These are phyloP conservation scores for Noctua comes DNA, from an alignment of 2,888 invertebrate genomes.

Conservation along the genomic window DNA sequence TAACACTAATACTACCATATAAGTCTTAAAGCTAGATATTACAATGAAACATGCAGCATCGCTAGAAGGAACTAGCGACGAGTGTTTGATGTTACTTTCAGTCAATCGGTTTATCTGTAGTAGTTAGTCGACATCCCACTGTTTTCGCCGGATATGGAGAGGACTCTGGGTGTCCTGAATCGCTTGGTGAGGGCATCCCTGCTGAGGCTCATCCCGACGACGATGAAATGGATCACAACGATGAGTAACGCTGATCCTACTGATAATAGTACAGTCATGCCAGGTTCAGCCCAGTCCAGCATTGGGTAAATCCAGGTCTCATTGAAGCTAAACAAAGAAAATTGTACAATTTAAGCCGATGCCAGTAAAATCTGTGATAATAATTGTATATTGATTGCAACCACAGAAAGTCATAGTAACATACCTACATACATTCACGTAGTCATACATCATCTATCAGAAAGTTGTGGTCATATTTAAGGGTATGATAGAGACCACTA, in stretches of 20 bases:
- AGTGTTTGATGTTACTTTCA: conserved; percentile 30
- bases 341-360: background rate
- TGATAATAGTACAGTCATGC: conserved; percentile 89
- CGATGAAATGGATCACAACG: conserved; percentile 90
- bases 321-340: conserved; percentile 88
- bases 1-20: background rate
- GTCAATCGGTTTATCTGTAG: conserved; percentile 31
- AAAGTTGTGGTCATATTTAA: background rate
- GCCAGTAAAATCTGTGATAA: background rate
- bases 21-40: conserved; percentile 27
- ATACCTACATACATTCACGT: background rate
- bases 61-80: conserved; percentile 43
- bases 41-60: conserved; percentile 34
- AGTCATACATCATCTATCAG: background rate
- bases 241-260: conserved; percentile 91
- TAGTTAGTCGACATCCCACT: conserved; percentile 37
- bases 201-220: conserved; percentile 88
- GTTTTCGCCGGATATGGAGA: conserved; percentile 70
- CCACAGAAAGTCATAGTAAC: background rate
- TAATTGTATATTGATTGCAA: background rate
- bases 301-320: conserved; percentile 93
- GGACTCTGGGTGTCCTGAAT: conserved; percentile 66
- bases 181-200: conserved; percentile 80
- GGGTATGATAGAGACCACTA: background rate
- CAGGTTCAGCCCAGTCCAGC: conserved; percentile 94